These are phyloP conservation scores for Microtus oregoni DNA, from an alignment of 2,113 vertebrate species.

Conservation along the genomic window DNA sequence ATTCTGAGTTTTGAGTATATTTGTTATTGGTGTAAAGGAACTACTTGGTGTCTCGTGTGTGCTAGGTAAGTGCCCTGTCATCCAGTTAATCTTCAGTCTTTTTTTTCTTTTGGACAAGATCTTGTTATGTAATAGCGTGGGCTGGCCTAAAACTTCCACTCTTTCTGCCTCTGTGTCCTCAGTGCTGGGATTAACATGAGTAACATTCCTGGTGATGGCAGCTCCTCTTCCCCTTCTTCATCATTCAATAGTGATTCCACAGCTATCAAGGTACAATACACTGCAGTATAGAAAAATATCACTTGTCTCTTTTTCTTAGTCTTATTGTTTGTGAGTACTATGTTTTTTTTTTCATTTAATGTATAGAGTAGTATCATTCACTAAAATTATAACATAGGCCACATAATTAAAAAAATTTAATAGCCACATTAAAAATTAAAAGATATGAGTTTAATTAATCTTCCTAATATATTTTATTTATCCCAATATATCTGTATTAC, in stretches of 20 bases:
- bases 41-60: neutral
- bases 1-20: conserved; percentile 22
- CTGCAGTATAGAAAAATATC: neutral
- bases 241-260: neutral
- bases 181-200: neutral
- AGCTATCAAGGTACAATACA: neutral
- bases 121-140: neutral
- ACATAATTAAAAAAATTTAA: conserved; percentile 50
- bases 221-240: neutral
- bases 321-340: conserved; percentile 9
- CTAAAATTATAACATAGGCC: neutral
- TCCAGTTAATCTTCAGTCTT: no score
- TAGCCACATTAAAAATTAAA: conserved; percentile 38
- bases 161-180: neutral
- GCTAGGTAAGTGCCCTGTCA: neutral
- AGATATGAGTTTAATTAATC: conserved; percentile 55
- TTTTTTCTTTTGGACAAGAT: neutral
- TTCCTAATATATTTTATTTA: conserved; percentile 48
- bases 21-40: neutral
- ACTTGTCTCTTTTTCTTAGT: neutral
- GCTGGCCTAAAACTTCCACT: neutral
- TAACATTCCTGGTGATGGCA: no score
- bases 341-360: conserved; percentile 8
- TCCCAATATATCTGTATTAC: conserved; percentile 22
- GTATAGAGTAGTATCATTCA: neutral